Base-by-base conservation (phyloP, 2,888 invertebrate genomes). In the Drosophila testacea region DNA sequence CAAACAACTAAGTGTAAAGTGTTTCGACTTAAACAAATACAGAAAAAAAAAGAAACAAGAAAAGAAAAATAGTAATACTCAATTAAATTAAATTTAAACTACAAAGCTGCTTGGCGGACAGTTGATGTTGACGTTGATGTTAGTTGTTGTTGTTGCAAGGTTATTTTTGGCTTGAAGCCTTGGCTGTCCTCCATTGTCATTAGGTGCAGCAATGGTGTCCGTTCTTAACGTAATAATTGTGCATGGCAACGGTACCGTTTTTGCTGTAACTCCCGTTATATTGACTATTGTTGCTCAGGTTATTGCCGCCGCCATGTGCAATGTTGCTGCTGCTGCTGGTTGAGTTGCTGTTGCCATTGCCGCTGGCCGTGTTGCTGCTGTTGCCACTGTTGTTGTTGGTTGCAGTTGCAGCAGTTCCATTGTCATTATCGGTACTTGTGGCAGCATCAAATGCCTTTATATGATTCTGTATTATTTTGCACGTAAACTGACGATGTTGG, bases 121-220 rank as follows among this genome's bases (percentile, higher is more conserved):
- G 30, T 10, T 34, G 11, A n/a, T 38, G 47, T 30, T 30, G 30
- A 30, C 47, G n/a, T 10, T 13, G 6, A 32, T 32, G 7, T 1
- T 47, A 38, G 51, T 36, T 36, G 50, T 6, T 38, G 39, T 41
- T 16, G 41, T 22, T 41, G 27, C 32, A 41, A 28, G 22, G 22
- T 11, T 57, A 10, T 4, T 28, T 9, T 6, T 36, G 42, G 22
- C 61, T 22, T 30, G 4, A 42, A 42, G 41, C 55, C 30, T 42
- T 30, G 30, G n/a, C 46, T 9, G 44, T 42, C 34, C 10, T 51
- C 7, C 42, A 42, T 6, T 38, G 46, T 5, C 42, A 61, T 90
- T 92, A 92, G 82, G 92, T 90, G 83, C 93, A 92, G 76, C 92
- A 93, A 75, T 92, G 92, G 73, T 92, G 92, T 44, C 89, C 92